These are phyloP conservation scores for Aphidius ervi DNA, from an alignment of 1,140 invertebrate species.

Conservation along the genomic window DNA sequence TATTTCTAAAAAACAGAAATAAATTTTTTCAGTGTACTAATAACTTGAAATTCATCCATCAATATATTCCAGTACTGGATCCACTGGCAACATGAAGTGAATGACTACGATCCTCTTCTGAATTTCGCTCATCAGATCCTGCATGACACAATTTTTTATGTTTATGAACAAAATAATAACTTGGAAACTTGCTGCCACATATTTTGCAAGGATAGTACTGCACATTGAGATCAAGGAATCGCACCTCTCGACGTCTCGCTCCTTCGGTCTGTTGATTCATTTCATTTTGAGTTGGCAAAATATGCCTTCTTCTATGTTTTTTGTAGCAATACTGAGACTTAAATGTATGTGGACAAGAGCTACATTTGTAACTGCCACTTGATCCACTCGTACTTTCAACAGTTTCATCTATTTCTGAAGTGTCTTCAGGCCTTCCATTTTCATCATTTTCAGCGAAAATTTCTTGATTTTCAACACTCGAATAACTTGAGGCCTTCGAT, in stretches of 20 bases:
- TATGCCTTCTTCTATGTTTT: slow-evolving; percentile 70
- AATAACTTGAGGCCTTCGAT: slow-evolving; percentile 35
- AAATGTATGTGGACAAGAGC: slow-evolving; percentile 76
- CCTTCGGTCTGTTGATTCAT: slow-evolving; percentile 23
- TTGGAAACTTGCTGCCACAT: slow-evolving; percentile 86
- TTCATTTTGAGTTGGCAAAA: slow-evolving; percentile 50
- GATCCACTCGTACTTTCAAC: slow-evolving; percentile 18
- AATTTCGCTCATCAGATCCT: slow-evolving; percentile 31
- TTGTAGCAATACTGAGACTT: slow-evolving; percentile 80
- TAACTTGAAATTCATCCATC: slow-evolving; percentile 1
- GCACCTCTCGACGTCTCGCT: slow-evolving; percentile 53
- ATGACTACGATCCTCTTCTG: slow-evolving; percentile 47
- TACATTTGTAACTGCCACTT: slow-evolving; percentile 59
- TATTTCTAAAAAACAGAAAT: no score
- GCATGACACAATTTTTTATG: slow-evolving; percentile 78
- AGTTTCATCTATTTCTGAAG: slow-evolving; percentile 20
- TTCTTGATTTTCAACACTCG: slow-evolving; percentile 22
- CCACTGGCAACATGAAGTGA: slow-evolving; percentile 25
- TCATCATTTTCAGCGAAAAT: slow-evolving; percentile 39
- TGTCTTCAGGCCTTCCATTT: slow-evolving; percentile 28
- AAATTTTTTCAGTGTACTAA: no score
- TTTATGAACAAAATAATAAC: slow-evolving; percentile 91
- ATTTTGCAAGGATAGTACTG: slow-evolving; percentile 91
- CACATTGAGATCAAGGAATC: slow-evolving; percentile 72
- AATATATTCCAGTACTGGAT: slow-evolving; percentile 14